Conservation (phyloP, 2,888 invertebrate genomes). For the Amblyteles armatorius region DNA sequence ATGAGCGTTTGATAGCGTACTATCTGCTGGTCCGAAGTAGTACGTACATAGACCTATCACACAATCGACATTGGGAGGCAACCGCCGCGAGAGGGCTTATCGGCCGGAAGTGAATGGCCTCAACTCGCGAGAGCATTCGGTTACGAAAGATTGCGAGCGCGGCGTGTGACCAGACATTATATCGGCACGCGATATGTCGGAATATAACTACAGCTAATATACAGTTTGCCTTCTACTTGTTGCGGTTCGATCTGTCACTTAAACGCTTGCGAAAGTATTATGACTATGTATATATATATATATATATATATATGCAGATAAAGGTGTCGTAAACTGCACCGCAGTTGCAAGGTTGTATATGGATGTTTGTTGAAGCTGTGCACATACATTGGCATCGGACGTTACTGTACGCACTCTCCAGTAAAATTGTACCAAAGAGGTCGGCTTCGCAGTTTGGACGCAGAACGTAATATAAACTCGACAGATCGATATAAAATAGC, state of each 20-base stretch:
- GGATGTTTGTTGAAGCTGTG: neutral
- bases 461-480: neutral
- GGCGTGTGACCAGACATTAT: conserved; percentile 67
- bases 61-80: conserved; percentile 59
- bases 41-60: neutral
- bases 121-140: conserved; percentile 51
- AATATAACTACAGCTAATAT: conserved; percentile 37
- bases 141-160: conserved; percentile 70
- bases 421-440: neutral
- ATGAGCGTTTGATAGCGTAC: conserved; percentile 53
- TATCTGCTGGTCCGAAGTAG: conserved; percentile 52
- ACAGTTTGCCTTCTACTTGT: conserved; percentile 42
- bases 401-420: neutral
- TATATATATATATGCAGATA: neutral
- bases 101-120: conserved; percentile 72
- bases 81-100: conserved; percentile 60
- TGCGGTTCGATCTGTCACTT: conserved; percentile 42
- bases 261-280: conserved; percentile 48
- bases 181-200: conserved; percentile 65
- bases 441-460: neutral
- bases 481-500: neutral
- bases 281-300: neutral
- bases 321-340: neutral
- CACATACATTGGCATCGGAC: neutral
- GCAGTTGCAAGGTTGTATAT: conserved; percentile 1